Base-by-base conservation (phyloP, 2,888 invertebrate genomes). In the Spatulosminthurus flaviceps region DNA sequence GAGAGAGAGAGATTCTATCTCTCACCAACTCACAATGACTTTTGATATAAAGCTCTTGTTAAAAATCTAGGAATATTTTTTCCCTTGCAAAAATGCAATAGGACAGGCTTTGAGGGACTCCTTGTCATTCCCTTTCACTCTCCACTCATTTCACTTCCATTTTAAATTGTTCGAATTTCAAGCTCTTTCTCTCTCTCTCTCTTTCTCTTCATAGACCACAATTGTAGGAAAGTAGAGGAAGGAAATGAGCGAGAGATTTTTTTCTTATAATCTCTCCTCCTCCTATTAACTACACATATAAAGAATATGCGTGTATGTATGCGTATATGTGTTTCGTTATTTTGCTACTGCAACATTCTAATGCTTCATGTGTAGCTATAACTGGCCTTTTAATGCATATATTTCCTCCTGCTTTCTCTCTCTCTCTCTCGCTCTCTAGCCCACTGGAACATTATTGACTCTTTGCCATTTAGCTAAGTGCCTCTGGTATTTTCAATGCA, bases 401-500 rank as follows among this genome's bases (percentile, higher is more conserved):
- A 13, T 28, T 70, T 9, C 21, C 70, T 29, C 34, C 34, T 16
- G 21, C 66, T 66, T 41, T 64, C 71, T 70, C 64, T 34, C 66
- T 66, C 64, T 64, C 71, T 70, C 64, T 16, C 29, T 21, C 22
- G 29, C 28, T 75, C 22, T 16, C 64, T 29, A 66, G 29, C 61
- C 74, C 61, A 60, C 74, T 61, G 61, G 29, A 60, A 74, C 75
- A 75, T 64, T 75, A 75, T 75, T 75, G 75, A 75, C 75, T 75
- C 75, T 75, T 34, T 75, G 75, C 75, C 75, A 75, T 75, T 75
- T 75, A 75, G 75, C 74, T 74, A 74, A 74, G 74, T 74, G 74
- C 75, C 75, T 66, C 75, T 75, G 75, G 75, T 75, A 75, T 64
- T 75, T 75, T 75, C 75, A 64, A 26, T 75, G 75, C 64, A 75